Conservation (phyloP, 2,113 vertebrate genomes). For the Micronisus gabar region DNA sequence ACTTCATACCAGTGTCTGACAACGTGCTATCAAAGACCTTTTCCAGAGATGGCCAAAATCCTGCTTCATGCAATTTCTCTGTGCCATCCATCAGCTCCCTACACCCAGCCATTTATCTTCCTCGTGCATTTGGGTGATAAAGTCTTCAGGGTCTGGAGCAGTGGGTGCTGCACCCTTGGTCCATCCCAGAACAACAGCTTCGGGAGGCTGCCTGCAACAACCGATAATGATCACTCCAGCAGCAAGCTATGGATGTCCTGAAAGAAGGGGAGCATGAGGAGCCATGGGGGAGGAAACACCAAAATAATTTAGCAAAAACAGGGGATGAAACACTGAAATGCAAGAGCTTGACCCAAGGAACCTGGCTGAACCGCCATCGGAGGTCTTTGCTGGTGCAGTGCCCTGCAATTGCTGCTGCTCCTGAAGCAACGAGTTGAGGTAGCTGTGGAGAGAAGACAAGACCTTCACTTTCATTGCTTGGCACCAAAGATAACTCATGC, state of each 20-base stretch:
- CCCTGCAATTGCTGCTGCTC: neutral
- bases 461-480: neutral
- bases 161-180: neutral
- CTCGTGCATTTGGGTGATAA: neutral
- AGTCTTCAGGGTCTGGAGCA: neutral
- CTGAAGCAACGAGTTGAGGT: accelerated
- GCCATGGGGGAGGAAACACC: neutral
- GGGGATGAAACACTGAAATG: neutral
- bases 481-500: neutral
- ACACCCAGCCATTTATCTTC: neutral
- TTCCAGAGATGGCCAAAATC: neutral
- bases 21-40: accelerated
- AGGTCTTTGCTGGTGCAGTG: neutral
- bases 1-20: neutral
- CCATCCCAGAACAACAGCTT: neutral
- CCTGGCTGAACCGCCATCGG: neutral
- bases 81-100: neutral
- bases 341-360: neutral
- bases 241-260: neutral
- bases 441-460: accelerated
- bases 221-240: accelerated
- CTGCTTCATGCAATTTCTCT: neutral
- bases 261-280: neutral
- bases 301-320: neutral
- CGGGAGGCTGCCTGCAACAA: neutral